Base-by-base conservation (phyloP, 2,797 vertebrate species). In the Petrocephalus schoutedeni region DNA sequence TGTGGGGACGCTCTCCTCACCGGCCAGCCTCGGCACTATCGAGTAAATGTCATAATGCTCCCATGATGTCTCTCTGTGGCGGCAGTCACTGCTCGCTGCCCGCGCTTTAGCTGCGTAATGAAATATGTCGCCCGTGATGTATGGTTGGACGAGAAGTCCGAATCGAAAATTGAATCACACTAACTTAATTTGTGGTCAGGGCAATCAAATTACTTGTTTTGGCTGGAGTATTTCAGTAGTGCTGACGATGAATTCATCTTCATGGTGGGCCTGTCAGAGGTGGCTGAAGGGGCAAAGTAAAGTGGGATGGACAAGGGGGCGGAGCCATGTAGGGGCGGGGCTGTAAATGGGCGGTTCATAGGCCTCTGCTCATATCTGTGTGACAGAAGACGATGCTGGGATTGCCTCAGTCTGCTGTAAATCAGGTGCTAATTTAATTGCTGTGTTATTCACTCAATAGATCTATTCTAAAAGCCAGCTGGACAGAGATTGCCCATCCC, bases 131-230 rank as follows among this genome's bases (percentile, higher is more conserved):
- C 89, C 90, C 90, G 94, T 96, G 95, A 96, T 96, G 95, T 95
- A 96, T 96, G 94, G 93, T 92, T 94, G 95, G 92, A 91, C 93
- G 94, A 96, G 95, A 94, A 92, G 94, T 93, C 94, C 94, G 94
- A 95, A 95, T 96, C 93, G 94, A 96, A 96, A 96, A 96, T 95
- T 96, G 95, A 96, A 96, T 96, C 96, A 96, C 95, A 93, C 95
- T 96, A 96, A 96, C 96, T 96, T 96, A 95, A 96, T 96, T 96
- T 96, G 96, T 94, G 95, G 95, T 95, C 89, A 92, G 92, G 94
- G 94, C 95, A 95, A 96, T 96, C 95, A 96, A 96, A 96, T 96
- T 95, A 96, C 95, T 95, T 96, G 95, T 95, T 96, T 95, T 95
- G 95, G 95, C 95, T 94, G 94, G 88, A 92, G 91, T 90, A 87